Evolutionary conservation across 2,888 invertebrate species (phyloP), one percentile per base, ranked within the genome.

Genomic region (Tetanocera ferruginea): DNA sequence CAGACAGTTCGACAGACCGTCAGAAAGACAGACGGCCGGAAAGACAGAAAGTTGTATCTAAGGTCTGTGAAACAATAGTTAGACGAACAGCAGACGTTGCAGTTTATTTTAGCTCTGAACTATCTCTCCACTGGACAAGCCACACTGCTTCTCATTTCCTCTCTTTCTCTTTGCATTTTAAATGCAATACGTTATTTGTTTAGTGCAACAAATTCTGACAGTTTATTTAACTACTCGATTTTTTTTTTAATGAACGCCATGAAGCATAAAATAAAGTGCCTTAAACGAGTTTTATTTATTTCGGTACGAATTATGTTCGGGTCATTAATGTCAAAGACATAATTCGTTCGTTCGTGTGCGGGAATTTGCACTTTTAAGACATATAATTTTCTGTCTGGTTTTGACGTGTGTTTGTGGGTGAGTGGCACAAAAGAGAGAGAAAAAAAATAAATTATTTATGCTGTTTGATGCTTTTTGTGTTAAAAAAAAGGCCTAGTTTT

Each of bases 1-100:
- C 25, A 60, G 19, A 67, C n/a, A 67, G 67, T 9, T 37, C 31
- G 67, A 67, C 19, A 67, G 14, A 31, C 3, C 57, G 57, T 23
- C 37, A 66, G 28, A 34, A n/a, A 43, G 43, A 23, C 66, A 66
- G 66, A n/a, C 67, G 4, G 37, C 43, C 67, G 43, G 67, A 62
- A n/a, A 52, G 52, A 25, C 23, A 23, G 57, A 25, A 60, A 60
- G 28, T n/a, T n/a, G n/a, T n/a, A n/a, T n/a, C n/a, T n/a, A n/a
- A n/a, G n/a, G n/a, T 28, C 57, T 25, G 57, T 25, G 57, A 60
- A 11, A 14, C 23, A n/a, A 34, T 19, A 67, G 67, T 19, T 8
- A 34, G 43, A 37, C 19, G 8, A 11, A 6, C 51, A 69, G 19
- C 19, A 49, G 25, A 43, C 25, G 31, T 9, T 28, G 60, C 60